Conservation (phyloP, 2,113 vertebrate genomes). For the Engystomops pustulosus region DNA sequence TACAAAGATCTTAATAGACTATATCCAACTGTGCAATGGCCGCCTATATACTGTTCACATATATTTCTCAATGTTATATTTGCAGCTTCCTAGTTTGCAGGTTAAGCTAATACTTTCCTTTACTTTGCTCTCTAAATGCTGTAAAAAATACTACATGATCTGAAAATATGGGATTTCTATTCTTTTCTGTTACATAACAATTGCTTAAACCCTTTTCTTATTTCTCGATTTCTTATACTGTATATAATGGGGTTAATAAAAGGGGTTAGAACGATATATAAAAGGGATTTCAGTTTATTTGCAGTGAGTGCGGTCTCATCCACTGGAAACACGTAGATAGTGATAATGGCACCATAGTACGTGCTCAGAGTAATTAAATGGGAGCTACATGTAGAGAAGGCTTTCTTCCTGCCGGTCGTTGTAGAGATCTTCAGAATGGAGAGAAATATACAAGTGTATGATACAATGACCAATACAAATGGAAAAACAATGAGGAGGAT, state of each 20-base stretch:
- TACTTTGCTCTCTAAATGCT: background rate
- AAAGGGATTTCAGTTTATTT: conserved; percentile 26
- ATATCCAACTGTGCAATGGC: too few relatives aligned
- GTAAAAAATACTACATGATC: too few relatives aligned
- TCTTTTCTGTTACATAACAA: background rate
- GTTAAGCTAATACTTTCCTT: too few relatives aligned
- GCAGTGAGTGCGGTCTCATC: background rate
- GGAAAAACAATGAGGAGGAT: conserved; percentile 7
- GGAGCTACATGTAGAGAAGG: conserved; percentile 14
- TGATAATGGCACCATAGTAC: conserved; percentile 38
- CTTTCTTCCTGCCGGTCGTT: background rate
- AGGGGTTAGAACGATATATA: conserved; percentile 32
- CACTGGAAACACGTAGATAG: conserved; percentile 31
- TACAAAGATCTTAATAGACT: too few relatives aligned
- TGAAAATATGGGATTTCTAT: background rate
- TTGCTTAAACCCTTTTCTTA: background rate
- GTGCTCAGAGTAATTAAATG: conserved; percentile 19
- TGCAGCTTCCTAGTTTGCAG: background rate
- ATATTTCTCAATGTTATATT: background rate
- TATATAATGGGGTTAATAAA: conserved; percentile 46
- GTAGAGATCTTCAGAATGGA: conserved; percentile 35
- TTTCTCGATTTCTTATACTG: conserved; percentile 45
- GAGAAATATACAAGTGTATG: conserved; percentile 28
- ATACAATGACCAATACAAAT: conserved; percentile 20
- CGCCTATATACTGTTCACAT: too few relatives aligned